Evolutionary conservation across 2,797 vertebrate species (phyloP), one percentile per base, ranked within the genome.

Genomic region (Tragopan temminckii): DNA sequence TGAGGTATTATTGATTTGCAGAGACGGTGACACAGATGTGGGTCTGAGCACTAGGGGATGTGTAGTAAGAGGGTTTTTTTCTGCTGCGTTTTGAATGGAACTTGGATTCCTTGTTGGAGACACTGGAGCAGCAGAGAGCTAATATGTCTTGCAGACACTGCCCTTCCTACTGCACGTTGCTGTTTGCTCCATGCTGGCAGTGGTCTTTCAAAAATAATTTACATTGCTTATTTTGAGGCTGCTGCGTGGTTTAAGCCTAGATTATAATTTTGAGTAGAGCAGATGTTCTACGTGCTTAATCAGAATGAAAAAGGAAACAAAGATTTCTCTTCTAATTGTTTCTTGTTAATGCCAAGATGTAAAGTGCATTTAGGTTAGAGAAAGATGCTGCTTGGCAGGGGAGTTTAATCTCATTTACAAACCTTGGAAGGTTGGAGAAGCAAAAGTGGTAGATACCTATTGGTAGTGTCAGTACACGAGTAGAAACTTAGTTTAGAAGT

Each of bases 11-110:
- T 88, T 76, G 59, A 67, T 46, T 92, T 63, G 42, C 15, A 87
- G 68, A 89, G 64, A 59, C 18, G 13, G 7, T 62, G 74, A 64
- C 85, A 55, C 59, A 80, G 64, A 52, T 68, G 11, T 11, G 75
- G 78, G 7, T 55, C 5, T 14, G 23, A 85, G 40, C 7, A 6
- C 43, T 81, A 38, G 69, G 67, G 58, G 50, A 64, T 9, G 2
- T 2, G 4, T 29, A 27, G 1, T 69, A 38, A 72, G 85, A 92
- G 19, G 35, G 9, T 48, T 94, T 42, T 88, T 29, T 43, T 13
- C 42, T 76, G 42, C 48, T 76, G 11, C 46, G 70, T 9, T 90
- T 94, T 94, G 88, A 29, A 16, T 81, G 40, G 61, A 94, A 88
- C 38, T 17, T 58, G 55, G 18, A 43, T 78, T 88, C 58, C 52